Evolutionary conservation across 2,797 vertebrate species (phyloP), one percentile per base, ranked within the genome.

Genomic region (Coregonus ussuriensis): DNA sequence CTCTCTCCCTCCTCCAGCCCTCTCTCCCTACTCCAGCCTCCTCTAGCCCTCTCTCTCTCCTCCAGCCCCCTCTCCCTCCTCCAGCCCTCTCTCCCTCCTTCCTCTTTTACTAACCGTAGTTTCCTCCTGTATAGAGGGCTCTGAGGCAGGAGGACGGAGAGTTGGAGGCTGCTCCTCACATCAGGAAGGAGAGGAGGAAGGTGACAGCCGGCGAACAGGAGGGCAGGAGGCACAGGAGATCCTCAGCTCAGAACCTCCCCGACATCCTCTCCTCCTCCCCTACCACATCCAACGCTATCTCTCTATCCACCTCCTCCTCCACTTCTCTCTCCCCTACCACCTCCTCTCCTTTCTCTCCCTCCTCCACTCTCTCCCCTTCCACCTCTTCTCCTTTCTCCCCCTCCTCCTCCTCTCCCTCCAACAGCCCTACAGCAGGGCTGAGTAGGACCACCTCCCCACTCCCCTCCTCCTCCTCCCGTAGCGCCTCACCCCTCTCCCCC

Each of bases 61-160:
- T 54, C 53, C 53, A 25, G 1, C 31, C 11, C 9, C 2, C 41
- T 2, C 9, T 11, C 2, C 41, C 9, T 47, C 41, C 41, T 54
- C 53, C 25, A 25, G 25, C 25, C 25, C 25, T 1, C 53, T 54
- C 14, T 54, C 4, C 18, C 18, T n/a, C 16, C 37, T 16, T 18
- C 16, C 33, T 37, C 35, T 6, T 21, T 59, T 6, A n/a, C 56
- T 59, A 18, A 59, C 56, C 9, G 18, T 5, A 56, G 6, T 7
- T 21, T 59, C 6, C n/a, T 33, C 63, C 0, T 9, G 35, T 59
- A 6, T 59, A 97, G 96, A 94, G 89, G 0, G 88, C 95, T 13
- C 92, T 97, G 72, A 93, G 84, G 78, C 78, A 93, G 0, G 96
- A 97, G 86, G 96, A 97, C 0, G 95, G 80, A 0, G 89, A 93